Percentiles rank a stretch among this genome's conserved stretches.
Evolutionary conservation across 2,888 invertebrate species (phyloP).

Genomic region (Uloborus plumipes): DNA sequence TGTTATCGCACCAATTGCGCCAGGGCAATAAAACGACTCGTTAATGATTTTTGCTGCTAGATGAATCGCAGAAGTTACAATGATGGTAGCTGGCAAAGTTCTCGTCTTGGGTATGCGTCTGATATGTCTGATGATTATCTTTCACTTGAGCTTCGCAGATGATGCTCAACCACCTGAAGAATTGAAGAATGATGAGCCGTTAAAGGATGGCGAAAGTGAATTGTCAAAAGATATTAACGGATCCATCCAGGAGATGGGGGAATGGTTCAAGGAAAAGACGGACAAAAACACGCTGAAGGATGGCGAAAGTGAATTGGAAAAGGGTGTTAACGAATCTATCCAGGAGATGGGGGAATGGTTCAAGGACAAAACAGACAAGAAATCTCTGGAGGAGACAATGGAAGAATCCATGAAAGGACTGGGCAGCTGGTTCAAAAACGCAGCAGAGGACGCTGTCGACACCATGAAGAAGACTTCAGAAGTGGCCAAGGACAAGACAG

Average conservation of each 20-base stretch:
- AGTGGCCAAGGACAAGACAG: slow-evolving; percentile 30
- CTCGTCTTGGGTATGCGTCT: too few relatives aligned
- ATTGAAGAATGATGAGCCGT: too few relatives aligned
- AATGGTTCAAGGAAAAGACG: too few relatives aligned
- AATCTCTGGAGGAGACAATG: slow-evolving; percentile 1
- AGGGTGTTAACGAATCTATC: background rate
- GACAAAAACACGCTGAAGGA: background rate
- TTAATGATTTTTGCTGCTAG: background rate
- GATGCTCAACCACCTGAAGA: background rate
- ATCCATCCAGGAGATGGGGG: too few relatives aligned
- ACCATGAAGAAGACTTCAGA: slow-evolving; percentile 8
- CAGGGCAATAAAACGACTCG: slow-evolving; percentile 8
- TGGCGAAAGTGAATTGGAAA: background rate
- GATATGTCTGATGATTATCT: background rate
- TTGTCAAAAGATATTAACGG: too few relatives aligned
- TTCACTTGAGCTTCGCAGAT: background rate
- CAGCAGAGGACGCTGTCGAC: slow-evolving; percentile 22
- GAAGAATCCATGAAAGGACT: slow-evolving; percentile 33
- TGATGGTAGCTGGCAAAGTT: too few relatives aligned
- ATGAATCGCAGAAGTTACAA: too few relatives aligned
- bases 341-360: background rate
- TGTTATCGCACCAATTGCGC: slow-evolving; percentile 16
- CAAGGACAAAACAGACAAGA: background rate
- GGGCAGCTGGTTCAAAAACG: slow-evolving; percentile 26
- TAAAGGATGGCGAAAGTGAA: too few relatives aligned